Base-by-base conservation (phyloP, 2,888 invertebrate species). In the Odontocolon sp. region DNA sequence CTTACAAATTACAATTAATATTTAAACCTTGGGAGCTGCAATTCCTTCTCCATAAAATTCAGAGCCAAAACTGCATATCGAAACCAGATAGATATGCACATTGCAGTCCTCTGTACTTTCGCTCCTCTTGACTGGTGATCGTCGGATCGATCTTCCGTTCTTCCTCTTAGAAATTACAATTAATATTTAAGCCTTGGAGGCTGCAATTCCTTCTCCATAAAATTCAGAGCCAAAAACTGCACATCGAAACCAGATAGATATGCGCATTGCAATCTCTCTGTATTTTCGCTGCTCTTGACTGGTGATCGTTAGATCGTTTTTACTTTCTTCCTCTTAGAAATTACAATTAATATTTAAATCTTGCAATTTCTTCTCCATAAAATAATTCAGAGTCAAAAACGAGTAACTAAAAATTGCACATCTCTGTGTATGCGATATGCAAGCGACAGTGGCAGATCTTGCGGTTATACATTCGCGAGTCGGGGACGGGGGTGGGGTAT, bases 11-110 rank as follows among this genome's bases (percentile, higher is more conserved):
- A 16, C 42, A 47, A 38, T 18, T 26, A n/a, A 11, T 0, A 42
- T 23, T 23, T 26, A 9, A n/a, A n/a, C n/a, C n/a, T n/a, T n/a
- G n/a, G n/a, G n/a, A n/a, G n/a, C n/a, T n/a, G n/a, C n/a, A n/a
- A n/a, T n/a, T n/a, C n/a, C n/a, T n/a, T n/a, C n/a, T n/a, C n/a
- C n/a, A n/a, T n/a, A n/a, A n/a, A n/a, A n/a, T n/a, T n/a, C n/a
- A n/a, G n/a, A n/a, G n/a, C n/a, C n/a, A n/a, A n/a, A n/a, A n/a
- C n/a, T n/a, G 81, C 82, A 83, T 50, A 28, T 42, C 33, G 61
- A 42, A 83, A 83, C 82, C 82, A 82, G 82, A 86, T 85, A 86
- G 81, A 84, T 42, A 42, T 14, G 70, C 71, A 74, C 73, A 67
- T 76, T 69, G 64, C 66, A 40, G 54, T 66, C 42, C 31, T 77